phyloP scores from a whole-genome alignment of 2,888 invertebrate species.

The Blastobasis adustella region DNA sequence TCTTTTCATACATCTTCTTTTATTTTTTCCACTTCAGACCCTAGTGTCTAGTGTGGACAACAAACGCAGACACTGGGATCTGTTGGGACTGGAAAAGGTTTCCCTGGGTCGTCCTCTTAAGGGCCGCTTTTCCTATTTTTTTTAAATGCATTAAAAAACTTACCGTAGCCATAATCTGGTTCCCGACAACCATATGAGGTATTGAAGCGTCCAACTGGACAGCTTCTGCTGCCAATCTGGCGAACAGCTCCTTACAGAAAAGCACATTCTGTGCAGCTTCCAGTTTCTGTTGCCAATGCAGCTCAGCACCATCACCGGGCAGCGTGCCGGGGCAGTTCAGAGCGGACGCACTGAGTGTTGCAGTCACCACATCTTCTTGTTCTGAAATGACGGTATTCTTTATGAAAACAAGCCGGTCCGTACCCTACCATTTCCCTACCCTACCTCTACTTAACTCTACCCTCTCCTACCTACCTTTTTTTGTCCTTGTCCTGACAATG shows the following conservation, averaged over 20 bases:
- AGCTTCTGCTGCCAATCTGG: conserved; percentile 94
- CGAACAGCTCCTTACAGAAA: conserved; percentile 97
- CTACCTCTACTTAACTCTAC: no score
- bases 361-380: conserved; percentile 91
- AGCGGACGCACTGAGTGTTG: conserved; percentile 85
- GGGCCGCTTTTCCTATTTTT: no score
- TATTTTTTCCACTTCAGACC: no score
- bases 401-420: no score
- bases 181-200: conserved; percentile 97
- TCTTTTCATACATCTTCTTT: no score
- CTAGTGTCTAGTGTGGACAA: no score
- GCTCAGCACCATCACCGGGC: conserved; percentile 77
- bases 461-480: no score
- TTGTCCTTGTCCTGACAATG: no score
- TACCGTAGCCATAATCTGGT: conserved; percentile 96
- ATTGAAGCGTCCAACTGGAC: conserved; percentile 94
- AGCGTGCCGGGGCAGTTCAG: conserved; percentile 79
- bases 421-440: no score
- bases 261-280: conserved; percentile 97
- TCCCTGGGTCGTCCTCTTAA: no score
- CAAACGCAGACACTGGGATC: no score
- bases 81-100: no score
- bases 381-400: conserved; percentile 64
- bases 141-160: conserved; percentile 13
- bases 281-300: conserved; percentile 96